These are phyloP conservation scores for Caenorhabditis remanei DNA, from an alignment of 1,140 invertebrate species.

Conservation along the genomic window DNA sequence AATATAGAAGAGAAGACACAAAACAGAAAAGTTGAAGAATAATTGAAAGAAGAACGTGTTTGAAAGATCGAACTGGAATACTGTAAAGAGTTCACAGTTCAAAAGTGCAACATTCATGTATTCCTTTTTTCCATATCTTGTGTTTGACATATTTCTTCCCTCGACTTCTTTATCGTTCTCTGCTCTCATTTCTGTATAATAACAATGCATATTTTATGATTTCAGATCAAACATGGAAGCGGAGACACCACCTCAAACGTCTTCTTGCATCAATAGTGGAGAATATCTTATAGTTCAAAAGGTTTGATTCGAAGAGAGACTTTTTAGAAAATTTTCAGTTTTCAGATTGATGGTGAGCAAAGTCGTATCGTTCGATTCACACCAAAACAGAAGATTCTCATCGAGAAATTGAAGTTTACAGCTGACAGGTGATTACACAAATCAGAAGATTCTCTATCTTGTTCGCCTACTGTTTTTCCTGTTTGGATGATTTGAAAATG, in stretches of 20 bases:
- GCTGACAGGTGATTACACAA: slow-evolving; percentile 21
- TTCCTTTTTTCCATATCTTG: background rate
- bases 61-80: background rate
- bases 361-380: slow-evolving; percentile 52
- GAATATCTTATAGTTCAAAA: slow-evolving; percentile 55
- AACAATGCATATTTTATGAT: background rate
- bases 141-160: background rate
- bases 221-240: background rate
- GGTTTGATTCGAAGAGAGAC: background rate
- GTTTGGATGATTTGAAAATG: background rate
- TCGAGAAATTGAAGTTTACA: slow-evolving; percentile 50
- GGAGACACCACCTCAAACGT: background rate
- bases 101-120: background rate
- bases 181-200: background rate
- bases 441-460: background rate
- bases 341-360: slow-evolving; percentile 47
- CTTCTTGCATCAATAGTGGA: slow-evolving; percentile 10
- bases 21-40: too few species aligned
- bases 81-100: background rate
- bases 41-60: too few species aligned
- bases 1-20: too few species aligned
- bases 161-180: background rate
- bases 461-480: background rate
- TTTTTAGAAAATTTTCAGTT: background rate
- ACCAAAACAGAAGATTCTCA: slow-evolving; percentile 47